Percentiles rank a stretch among this genome's conserved stretches.
Conservation (phyloP, 2,113 vertebrate genomes). For the Cyprinodon brontotheroides region DNA sequence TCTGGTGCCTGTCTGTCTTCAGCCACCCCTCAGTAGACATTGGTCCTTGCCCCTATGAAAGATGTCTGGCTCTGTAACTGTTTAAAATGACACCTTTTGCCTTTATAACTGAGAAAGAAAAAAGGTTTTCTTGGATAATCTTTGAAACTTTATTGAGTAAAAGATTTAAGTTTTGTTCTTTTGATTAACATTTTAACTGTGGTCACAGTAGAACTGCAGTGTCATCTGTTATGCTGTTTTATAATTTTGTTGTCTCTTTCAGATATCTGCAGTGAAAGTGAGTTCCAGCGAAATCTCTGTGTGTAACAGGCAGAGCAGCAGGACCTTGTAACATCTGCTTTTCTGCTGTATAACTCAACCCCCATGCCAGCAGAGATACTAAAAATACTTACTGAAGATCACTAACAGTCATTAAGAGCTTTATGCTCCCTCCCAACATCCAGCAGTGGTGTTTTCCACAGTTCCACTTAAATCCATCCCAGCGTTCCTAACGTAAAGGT, state of each 20-base stretch:
- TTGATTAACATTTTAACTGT: not conserved
- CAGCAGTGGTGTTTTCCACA: constrained; percentile 12
- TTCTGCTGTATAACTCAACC: constrained; percentile 29
- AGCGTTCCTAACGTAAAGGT: constrained; percentile 1
- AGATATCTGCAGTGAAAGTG: no score
- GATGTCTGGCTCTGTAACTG: no score
- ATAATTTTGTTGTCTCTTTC: no score
- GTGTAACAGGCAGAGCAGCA: no score
- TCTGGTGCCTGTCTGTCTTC: no score
- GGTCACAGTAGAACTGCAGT: not conserved
- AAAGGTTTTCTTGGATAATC: no score
- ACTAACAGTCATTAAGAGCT: not conserved
- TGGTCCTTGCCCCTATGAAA: no score
- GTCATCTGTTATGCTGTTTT: no score
- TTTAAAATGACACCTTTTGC: no score
- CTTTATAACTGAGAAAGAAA: no score
- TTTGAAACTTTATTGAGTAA: no score
- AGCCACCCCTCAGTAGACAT: no score
- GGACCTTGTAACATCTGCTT: not conserved
- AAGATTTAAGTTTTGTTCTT: not conserved
- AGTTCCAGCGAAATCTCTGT: not conserved
- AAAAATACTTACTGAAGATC: not conserved
- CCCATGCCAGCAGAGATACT: constrained; percentile 45
- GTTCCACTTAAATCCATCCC: constrained; percentile 19
- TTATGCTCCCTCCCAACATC: not conserved